These are phyloP conservation scores for Cyphomyrus plagiostoma DNA, from an alignment of 2,113 vertebrate genomes.

Conservation along the genomic window DNA sequence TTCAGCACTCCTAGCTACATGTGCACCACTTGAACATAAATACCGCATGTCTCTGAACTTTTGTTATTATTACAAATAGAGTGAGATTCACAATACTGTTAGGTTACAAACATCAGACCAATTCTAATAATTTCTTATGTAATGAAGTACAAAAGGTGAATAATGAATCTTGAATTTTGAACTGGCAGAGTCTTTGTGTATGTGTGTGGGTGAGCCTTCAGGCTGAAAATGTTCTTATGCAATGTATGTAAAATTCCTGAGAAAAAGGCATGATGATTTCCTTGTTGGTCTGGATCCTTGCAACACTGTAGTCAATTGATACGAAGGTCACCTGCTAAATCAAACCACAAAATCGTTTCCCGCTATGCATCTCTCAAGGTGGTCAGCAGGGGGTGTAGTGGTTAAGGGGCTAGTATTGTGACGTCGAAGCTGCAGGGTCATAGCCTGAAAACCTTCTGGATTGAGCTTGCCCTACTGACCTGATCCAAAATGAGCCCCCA, in stretches of 20 bases:
- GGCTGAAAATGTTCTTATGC: not conserved
- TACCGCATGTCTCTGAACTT: not conserved
- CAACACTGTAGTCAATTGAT: not conserved
- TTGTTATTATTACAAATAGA: not conserved
- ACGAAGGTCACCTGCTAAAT: not conserved
- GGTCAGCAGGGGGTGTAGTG: not conserved
- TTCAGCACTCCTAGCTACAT: not conserved
- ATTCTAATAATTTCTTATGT: not conserved
- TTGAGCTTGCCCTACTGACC: not conserved
- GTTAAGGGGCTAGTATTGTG: not conserved
- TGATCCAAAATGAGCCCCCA: not conserved
- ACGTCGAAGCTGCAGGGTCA: not conserved
- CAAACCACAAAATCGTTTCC: not conserved
- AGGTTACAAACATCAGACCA: not conserved
- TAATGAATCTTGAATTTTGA: not conserved
- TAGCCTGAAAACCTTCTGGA: not conserved
- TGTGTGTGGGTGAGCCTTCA: not conserved
- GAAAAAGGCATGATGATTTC: not conserved
- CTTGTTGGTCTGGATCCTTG: not conserved
- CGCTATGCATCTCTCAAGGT: conserved; percentile 20
- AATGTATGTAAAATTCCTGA: not conserved
- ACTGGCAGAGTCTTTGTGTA: not conserved
- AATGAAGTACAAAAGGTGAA: not conserved
- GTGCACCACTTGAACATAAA: not conserved
- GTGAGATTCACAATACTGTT: not conserved